A percentile compares a stretch with the other conserved stretches of the same genome.
These are phyloP conservation scores for Cyclina sinensis DNA, from an alignment of 1,140 invertebrate genomes.

Conservation along the genomic window DNA sequence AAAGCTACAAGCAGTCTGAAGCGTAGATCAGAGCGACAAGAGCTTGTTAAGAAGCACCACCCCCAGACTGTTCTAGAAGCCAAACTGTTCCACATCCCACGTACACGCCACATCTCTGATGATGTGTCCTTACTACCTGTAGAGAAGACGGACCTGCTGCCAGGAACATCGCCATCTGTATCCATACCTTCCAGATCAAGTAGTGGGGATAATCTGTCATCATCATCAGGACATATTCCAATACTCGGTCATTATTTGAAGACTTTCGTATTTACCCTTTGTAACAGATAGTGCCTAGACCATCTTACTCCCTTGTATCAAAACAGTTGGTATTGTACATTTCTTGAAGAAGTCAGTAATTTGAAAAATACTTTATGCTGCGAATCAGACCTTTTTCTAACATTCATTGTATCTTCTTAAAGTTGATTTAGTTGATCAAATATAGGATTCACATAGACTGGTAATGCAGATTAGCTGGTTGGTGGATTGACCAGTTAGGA, in stretches of 20 bases:
- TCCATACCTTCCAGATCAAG: constrained; percentile 72
- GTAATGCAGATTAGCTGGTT: too few relatives aligned
- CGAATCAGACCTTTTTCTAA: too few relatives aligned
- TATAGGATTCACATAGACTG: too few relatives aligned
- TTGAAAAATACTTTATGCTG: too few relatives aligned
- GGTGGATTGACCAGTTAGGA: too few relatives aligned
- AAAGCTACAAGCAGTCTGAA: neutral
- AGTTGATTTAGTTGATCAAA: too few relatives aligned
- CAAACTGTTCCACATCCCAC: constrained; percentile 67
- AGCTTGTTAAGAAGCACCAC: neutral
- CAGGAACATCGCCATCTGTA: constrained; percentile 72
- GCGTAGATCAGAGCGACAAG: neutral
- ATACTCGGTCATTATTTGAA: constrained; percentile 64
- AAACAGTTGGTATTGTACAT: too few relatives aligned
- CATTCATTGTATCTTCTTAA: too few relatives aligned
- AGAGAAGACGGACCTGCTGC: constrained; percentile 64
- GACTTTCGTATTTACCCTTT: too few relatives aligned
- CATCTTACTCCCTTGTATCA: too few relatives aligned
- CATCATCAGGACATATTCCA: constrained; percentile 81
- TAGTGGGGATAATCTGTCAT: constrained; percentile 76
- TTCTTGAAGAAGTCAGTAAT: too few relatives aligned
- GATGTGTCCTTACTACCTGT: constrained; percentile 69
- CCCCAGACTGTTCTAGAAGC: constrained; percentile 79
- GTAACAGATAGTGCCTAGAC: too few relatives aligned
- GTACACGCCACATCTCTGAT: constrained; percentile 81